Evolutionary conservation across 2,113 vertebrate species (phyloP).

Genomic region (Engystomops pustulosus): DNA sequence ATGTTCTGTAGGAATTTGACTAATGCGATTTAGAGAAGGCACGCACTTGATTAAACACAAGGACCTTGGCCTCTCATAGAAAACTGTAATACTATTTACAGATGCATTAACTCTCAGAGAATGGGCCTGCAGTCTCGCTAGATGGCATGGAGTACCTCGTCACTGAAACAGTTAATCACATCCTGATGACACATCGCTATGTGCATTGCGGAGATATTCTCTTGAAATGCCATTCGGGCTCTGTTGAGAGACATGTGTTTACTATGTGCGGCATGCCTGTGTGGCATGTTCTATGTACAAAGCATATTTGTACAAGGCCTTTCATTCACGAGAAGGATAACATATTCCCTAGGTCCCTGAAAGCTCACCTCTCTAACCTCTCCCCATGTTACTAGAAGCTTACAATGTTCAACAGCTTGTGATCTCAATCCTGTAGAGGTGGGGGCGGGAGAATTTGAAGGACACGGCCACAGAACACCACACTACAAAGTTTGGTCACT

Average conservation of each 20-base stretch:
- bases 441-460: neutral
- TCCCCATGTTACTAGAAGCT: slow-evolving; percentile 12
- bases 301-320: slow-evolving; percentile 50
- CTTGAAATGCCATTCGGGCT: slow-evolving; percentile 13
- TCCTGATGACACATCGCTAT: slow-evolving; percentile 21
- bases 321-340: slow-evolving; percentile 29
- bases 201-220: neutral
- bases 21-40: slow-evolving; percentile 17
- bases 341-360: slow-evolving; percentile 19
- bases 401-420: slow-evolving; percentile 30
- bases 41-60: neutral
- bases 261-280: slow-evolving; percentile 5
- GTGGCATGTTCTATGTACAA: slow-evolving; percentile 34
- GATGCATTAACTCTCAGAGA: neutral
- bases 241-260: slow-evolving; percentile 50
- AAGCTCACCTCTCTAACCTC: slow-evolving; percentile 35
- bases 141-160: neutral
- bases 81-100: neutral
- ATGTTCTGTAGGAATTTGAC: neutral
- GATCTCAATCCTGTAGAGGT: slow-evolving; percentile 11
- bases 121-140: neutral
- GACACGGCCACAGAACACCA: slow-evolving; percentile 1
- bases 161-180: slow-evolving; percentile 31
- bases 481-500: neutral
- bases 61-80: neutral